phyloP scores from a whole-genome alignment of 2,797 vertebrate genomes.

The Eptatretus atami region DNA sequence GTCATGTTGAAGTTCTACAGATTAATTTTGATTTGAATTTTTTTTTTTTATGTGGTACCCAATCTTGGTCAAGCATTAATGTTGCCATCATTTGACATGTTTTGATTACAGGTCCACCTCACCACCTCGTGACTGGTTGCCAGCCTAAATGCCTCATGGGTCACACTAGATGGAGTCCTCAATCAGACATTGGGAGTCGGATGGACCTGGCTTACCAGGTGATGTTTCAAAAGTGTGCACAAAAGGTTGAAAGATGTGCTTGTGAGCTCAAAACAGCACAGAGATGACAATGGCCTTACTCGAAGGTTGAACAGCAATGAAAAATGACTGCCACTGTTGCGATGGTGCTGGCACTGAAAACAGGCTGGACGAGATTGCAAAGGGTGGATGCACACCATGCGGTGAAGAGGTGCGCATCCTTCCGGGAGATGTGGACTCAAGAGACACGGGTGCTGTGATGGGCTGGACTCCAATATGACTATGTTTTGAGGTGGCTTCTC shows the following conservation, averaged over 20 bases:
- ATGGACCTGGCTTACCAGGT: slow-evolving; percentile 77
- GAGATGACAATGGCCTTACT: neutral
- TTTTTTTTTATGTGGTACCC: neutral
- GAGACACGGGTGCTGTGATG: slow-evolving; percentile 59
- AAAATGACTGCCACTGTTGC: neutral
- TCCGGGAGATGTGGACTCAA: slow-evolving; percentile 49
- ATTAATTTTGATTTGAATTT: too few relatives aligned
- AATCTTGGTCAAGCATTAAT: neutral
- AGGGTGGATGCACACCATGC: slow-evolving; percentile 36
- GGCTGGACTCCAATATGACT: slow-evolving; percentile 89
- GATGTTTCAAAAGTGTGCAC: slow-evolving; percentile 44
- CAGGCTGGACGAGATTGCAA: neutral
- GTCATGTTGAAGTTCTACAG: too few relatives aligned
- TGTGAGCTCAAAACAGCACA: neutral
- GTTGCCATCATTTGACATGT: neutral
- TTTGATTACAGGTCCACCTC: slow-evolving; percentile 37
- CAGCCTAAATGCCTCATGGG: slow-evolving; percentile 64
- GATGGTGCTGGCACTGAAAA: neutral
- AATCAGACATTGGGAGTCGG: slow-evolving; percentile 55
- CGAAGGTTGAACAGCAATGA: neutral
- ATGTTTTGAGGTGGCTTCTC: slow-evolving; percentile 78
- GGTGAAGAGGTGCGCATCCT: slow-evolving; percentile 61
- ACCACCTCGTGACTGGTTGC: slow-evolving; percentile 49
- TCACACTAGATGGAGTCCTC: slow-evolving; percentile 73
- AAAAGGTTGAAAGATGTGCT: too few relatives aligned